Conservation (phyloP, 2,113 vertebrate species). For the Jacana jacana region DNA sequence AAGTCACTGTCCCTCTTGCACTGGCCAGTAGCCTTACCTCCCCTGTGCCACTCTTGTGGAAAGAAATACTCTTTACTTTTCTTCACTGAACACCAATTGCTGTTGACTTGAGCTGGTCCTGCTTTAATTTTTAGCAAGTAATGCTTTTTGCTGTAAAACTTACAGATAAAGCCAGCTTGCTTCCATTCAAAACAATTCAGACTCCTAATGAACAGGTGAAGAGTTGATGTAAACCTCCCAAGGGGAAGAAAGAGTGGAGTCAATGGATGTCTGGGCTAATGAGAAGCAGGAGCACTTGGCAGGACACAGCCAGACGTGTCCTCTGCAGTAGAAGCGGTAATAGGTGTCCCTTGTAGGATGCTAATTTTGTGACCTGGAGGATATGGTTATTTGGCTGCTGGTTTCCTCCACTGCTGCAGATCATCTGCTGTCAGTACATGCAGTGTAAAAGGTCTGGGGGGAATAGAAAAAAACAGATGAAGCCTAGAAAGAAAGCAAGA, state of each 20-base stretch:
- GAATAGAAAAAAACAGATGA: background rate
- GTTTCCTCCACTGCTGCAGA: background rate
- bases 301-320: background rate
- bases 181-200: background rate
- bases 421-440: background rate
- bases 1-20: background rate
- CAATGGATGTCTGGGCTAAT: background rate
- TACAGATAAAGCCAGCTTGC: background rate
- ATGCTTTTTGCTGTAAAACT: background rate
- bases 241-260: background rate
- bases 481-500: background rate
- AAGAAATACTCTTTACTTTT: background rate
- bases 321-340: background rate
- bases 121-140: background rate
- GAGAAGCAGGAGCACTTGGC: background rate
- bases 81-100: background rate
- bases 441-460: background rate
- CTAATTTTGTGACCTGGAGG: background rate
- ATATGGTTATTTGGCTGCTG: background rate
- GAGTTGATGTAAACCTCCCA: background rate
- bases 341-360: background rate
- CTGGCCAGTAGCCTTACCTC: background rate
- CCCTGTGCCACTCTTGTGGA: fast-evolving
- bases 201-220: background rate
- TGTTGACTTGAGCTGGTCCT: background rate